phyloP scores from a whole-genome alignment of 2,113 vertebrate genomes.

The Dolichallabes microphthalmus region DNA sequence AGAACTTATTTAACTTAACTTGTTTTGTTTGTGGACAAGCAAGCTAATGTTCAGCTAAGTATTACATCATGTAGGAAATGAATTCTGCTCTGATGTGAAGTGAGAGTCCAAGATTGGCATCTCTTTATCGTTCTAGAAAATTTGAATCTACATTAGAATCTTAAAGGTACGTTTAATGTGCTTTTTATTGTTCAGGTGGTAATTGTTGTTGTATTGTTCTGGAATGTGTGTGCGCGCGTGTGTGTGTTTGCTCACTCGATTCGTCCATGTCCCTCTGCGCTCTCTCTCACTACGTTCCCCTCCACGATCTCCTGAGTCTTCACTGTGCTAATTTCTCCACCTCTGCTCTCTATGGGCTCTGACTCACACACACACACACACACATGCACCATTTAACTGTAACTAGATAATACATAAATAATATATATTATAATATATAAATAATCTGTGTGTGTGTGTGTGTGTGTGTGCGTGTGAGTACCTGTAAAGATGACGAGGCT shows the following conservation, averaged over 20 bases:
- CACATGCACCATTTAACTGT: background rate
- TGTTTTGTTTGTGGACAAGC: background rate
- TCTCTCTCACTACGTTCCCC: constrained; percentile 79
- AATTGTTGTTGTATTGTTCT: background rate
- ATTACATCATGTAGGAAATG: background rate
- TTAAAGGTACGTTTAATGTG: background rate
- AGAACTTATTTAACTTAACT: background rate
- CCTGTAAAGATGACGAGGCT: constrained; percentile 73
- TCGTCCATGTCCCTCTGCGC: constrained; percentile 84
- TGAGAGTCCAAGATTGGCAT: background rate
- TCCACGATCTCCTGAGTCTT: constrained; percentile 84
- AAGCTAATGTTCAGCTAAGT: background rate
- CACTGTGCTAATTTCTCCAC: constrained; percentile 77
- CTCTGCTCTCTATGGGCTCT: constrained; percentile 66
- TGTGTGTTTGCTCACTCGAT: constrained; percentile 81
- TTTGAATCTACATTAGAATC: background rate
- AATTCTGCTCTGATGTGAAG: background rate
- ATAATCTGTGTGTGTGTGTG: background rate
- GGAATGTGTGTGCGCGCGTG: background rate
- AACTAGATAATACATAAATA: background rate
- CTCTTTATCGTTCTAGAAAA: background rate
- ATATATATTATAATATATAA: background rate
- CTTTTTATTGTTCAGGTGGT: background rate
- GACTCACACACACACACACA: constrained; percentile 37
- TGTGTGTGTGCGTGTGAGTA: constrained; percentile 40